Conservation (phyloP, 2,797 vertebrate species). For the Platyrinchus mystaceus region DNA sequence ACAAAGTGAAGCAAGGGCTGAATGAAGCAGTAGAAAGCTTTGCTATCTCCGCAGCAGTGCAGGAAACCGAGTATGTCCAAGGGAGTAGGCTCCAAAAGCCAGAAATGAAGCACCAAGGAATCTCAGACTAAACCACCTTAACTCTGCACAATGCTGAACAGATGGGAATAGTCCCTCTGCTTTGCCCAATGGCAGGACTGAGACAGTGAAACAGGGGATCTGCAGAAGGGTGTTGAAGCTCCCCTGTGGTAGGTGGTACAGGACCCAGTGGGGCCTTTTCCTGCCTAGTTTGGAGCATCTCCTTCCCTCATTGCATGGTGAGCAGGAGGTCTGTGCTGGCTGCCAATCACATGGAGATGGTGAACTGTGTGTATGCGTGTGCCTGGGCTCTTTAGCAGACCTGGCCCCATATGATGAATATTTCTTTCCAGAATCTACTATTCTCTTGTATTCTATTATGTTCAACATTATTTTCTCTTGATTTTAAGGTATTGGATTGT, state of each 20-base stretch:
- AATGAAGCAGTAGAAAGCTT: background rate
- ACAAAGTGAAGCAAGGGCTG: background rate
- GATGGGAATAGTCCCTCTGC: background rate
- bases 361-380: background rate
- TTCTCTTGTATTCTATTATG: background rate
- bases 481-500: background rate
- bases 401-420: background rate
- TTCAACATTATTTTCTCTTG: background rate
- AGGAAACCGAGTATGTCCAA: background rate
- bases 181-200: background rate
- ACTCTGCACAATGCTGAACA: background rate
- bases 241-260: background rate
- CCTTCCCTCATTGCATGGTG: background rate
- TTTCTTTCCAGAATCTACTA: background rate
- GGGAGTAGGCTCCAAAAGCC: background rate
- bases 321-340: background rate
- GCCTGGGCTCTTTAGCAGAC: background rate
- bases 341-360: background rate
- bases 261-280: background rate
- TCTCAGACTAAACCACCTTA: background rate
- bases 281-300: background rate
- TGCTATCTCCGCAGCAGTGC: background rate
- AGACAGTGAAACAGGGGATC: background rate
- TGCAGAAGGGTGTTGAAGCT: background rate
- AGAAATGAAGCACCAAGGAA: background rate